Evolutionary conservation across 2,888 invertebrate genomes (phyloP).

Genomic region (Tolmerus cingulatus): DNA sequence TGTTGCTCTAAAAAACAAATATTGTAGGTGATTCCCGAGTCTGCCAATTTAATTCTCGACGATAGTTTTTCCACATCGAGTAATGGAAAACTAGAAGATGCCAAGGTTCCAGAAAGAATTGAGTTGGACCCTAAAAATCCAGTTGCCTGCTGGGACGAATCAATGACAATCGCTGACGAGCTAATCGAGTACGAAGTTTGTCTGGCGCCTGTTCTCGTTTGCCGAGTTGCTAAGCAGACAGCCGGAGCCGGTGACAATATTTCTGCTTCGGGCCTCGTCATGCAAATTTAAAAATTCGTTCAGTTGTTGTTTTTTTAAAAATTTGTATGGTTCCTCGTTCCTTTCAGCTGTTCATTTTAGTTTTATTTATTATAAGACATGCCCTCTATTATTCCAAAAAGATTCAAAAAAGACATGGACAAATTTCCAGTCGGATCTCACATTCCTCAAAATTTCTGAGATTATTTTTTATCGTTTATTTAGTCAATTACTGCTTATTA

Average conservation of each 20-base stretch:
- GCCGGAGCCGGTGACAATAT: slow-evolving; percentile 90
- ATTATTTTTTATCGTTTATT: neutral
- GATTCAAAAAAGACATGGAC: neutral
- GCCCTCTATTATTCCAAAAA: neutral
- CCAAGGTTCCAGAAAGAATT: slow-evolving; percentile 67
- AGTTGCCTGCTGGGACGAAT: slow-evolving; percentile 84
- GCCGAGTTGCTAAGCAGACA: slow-evolving; percentile 81
- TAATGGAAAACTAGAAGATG: slow-evolving; percentile 53
- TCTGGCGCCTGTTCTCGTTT: slow-evolving; percentile 84
- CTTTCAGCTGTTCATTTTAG: neutral
- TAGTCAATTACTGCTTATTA: slow-evolving; percentile 7
- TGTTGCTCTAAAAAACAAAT: neutral
- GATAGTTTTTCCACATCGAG: slow-evolving; percentile 82
- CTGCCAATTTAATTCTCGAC: slow-evolving; percentile 73
- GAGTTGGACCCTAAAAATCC: slow-evolving; percentile 74
- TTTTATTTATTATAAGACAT: neutral
- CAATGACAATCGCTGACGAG: slow-evolving; percentile 55
- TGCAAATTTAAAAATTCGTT: slow-evolving; percentile 65
- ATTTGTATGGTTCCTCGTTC: neutral
- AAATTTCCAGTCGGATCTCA: neutral
- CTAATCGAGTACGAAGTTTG: slow-evolving; percentile 69
- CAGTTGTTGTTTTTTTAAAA: neutral
- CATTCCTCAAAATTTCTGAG: slow-evolving; percentile 16
- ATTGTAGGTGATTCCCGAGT: slow-evolving; percentile 61
- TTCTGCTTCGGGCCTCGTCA: slow-evolving; percentile 85